These are phyloP conservation scores for Cynodonichthys magdalenae DNA, from an alignment of 2,797 vertebrate species.

Conservation along the genomic window DNA sequence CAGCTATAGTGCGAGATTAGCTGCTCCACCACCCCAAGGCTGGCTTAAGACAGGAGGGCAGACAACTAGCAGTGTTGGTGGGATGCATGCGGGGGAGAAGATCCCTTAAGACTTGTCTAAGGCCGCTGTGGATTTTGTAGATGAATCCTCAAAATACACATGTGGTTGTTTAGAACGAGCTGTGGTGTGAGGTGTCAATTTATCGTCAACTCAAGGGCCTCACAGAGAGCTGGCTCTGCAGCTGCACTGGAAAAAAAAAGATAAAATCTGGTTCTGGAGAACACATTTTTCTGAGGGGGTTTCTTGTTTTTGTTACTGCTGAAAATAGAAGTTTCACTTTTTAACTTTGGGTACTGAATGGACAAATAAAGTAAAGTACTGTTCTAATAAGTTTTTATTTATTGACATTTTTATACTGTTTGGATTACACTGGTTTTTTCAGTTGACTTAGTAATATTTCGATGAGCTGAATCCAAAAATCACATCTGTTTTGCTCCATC, in stretches of 20 bases:
- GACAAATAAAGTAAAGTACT: no score
- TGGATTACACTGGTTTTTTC: no score
- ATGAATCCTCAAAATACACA: conserved; percentile 59
- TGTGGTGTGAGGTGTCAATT: conserved; percentile 49
- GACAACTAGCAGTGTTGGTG: conserved; percentile 67
- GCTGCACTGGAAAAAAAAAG: background rate
- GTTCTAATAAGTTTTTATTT: background rate
- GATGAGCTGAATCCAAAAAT: no score
- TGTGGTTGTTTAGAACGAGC: conserved; percentile 54
- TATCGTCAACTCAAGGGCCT: conserved; percentile 52
- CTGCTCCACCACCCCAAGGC: conserved; percentile 69
- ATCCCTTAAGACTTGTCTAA: conserved; percentile 68
- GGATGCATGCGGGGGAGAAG: conserved; percentile 67
- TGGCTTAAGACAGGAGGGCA: conserved; percentile 70
- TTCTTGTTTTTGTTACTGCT: background rate
- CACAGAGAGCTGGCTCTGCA: conserved; percentile 27
- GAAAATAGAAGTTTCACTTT: background rate
- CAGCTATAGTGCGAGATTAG: conserved; percentile 64
- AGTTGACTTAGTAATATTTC: no score
- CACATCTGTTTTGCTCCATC: no score
- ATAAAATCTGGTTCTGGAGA: background rate
- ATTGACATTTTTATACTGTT: background rate
- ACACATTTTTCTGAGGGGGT: background rate
- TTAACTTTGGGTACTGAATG: background rate
- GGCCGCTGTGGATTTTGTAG: conserved; percentile 55